phyloP scores from a whole-genome alignment of 1,140 invertebrate species.

The Patella vulgata region DNA sequence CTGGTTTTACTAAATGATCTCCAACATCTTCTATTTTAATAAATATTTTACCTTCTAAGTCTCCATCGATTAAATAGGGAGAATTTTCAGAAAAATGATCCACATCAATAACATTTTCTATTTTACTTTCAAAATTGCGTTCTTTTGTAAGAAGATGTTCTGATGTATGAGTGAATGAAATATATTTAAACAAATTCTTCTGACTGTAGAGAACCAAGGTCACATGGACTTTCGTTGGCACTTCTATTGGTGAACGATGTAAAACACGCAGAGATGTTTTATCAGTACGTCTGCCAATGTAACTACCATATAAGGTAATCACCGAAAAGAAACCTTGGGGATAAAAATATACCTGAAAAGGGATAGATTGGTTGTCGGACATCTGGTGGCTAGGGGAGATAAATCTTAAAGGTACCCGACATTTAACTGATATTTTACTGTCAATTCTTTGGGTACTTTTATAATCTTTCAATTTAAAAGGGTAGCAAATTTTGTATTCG shows the following conservation, averaged over 20 bases:
- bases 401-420: conserved; percentile 12
- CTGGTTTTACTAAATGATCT: conserved; percentile 25
- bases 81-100: conserved; percentile 50
- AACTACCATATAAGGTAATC: conserved; percentile 50
- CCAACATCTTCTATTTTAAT: conserved; percentile 51
- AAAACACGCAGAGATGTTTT: conserved; percentile 46
- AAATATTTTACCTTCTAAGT: conserved; percentile 49
- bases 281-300: conserved; percentile 48
- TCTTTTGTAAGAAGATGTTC: conserved; percentile 37
- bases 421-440: conserved; percentile 42
- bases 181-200: conserved; percentile 48
- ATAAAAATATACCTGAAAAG: conserved; percentile 52
- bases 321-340: conserved; percentile 54
- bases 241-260: conserved; percentile 17
- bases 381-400: conserved; percentile 25
- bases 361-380: conserved; percentile 12
- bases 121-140: conserved; percentile 26
- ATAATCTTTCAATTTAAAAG: conserved; percentile 44
- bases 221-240: conserved; percentile 38
- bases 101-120: conserved; percentile 47
- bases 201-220: conserved; percentile 52
- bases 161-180: conserved; percentile 41
- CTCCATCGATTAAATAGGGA: conserved; percentile 49
- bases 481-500: conserved; percentile 41
- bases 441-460: conserved; percentile 48